Percentiles rank a stretch among this genome's conserved stretches.
Conservation (phyloP, 1,140 invertebrate genomes). For the Homalodisca vitripennis region DNA sequence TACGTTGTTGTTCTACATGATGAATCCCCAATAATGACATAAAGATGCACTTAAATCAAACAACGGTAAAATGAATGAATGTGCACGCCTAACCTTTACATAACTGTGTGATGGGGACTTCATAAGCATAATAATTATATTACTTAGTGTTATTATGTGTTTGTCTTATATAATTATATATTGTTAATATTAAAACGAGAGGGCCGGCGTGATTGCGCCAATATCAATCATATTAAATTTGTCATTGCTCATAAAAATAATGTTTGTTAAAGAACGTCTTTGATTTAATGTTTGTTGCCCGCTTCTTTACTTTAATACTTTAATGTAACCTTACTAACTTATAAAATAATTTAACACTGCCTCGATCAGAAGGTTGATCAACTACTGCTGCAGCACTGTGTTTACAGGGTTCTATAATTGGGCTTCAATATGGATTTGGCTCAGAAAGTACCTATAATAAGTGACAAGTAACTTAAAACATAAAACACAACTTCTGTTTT, state of each 20-base stretch:
- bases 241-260: conserved; percentile 31
- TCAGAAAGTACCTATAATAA: no score
- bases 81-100: neutral
- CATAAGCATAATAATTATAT: conserved; percentile 2
- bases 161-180: conserved; percentile 20
- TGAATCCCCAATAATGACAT: neutral
- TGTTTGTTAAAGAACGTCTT: conserved; percentile 28
- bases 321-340: no score
- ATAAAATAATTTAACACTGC: no score
- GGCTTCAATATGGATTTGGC: no score
- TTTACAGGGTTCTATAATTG: no score
- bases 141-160: conserved; percentile 29
- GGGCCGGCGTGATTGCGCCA: conserved; percentile 6
- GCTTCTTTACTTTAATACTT: neutral
- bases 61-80: neutral
- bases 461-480: no score
- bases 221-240: conserved; percentile 30
- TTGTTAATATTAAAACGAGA: conserved; percentile 20
- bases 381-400: no score
- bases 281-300: conserved; percentile 1
- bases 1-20: neutral
- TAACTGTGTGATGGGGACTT: no score
- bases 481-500: no score
- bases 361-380: no score
- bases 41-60: conserved; percentile 12